Percentiles rank a stretch among this genome's conserved stretches.
Evolutionary conservation across 2,888 invertebrate species (phyloP).

Genomic region (Ommatoiulus sabulosus): DNA sequence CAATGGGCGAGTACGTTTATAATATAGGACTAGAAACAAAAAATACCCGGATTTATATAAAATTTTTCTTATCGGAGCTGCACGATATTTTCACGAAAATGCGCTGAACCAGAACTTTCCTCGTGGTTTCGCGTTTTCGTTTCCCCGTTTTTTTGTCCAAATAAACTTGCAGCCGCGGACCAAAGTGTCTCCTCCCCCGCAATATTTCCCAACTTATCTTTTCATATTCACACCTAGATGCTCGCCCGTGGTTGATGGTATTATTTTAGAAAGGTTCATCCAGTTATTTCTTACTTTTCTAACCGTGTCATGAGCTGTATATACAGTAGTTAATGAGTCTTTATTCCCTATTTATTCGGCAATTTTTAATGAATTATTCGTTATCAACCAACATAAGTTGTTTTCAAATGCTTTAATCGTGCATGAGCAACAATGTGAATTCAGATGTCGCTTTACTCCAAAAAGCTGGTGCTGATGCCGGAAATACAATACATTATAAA

Average conservation of each 20-base stretch:
- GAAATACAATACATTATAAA: too few species aligned
- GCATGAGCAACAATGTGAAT: too few species aligned
- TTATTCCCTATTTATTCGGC: too few species aligned
- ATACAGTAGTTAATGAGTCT: not conserved
- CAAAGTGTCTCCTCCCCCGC: constrained; percentile 3
- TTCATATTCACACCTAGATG: not conserved
- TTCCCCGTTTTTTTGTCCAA: constrained; percentile 18
- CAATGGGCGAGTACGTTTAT: not conserved
- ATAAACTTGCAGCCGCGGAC: not conserved
- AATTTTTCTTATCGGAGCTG: constrained; percentile 30
- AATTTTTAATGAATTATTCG: too few species aligned
- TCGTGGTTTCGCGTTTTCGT: not conserved
- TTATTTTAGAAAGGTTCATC: constrained; percentile 22
- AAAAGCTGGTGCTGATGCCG: too few species aligned
- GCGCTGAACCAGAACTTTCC: constrained; percentile 36
- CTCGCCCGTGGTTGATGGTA: not conserved
- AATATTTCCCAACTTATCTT: not conserved
- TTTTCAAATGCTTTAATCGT: too few species aligned
- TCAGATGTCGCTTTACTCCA: too few species aligned
- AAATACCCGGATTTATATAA: not conserved
- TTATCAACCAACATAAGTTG: too few species aligned
- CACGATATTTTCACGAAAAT: not conserved
- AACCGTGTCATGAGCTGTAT: not conserved
- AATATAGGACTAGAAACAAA: not conserved
- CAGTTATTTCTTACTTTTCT: not conserved